Evolutionary conservation across 2,888 invertebrate species (phyloP).

Genomic region (Tholera decimalis): DNA sequence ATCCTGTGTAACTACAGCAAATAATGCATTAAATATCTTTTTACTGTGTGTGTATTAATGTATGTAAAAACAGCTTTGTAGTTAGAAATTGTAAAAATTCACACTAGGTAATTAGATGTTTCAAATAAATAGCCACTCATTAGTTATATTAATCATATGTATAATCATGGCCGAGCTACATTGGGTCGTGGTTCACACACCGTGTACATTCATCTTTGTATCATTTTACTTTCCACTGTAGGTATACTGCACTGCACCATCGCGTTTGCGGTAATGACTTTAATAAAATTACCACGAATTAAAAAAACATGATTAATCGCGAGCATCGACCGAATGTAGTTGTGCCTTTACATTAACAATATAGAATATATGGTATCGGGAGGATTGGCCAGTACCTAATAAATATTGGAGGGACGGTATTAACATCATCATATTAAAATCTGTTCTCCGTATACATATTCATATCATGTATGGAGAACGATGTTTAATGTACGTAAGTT

Average conservation of each 20-base stretch:
- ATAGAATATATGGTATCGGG: constrained; percentile 60
- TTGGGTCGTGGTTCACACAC: constrained; percentile 51
- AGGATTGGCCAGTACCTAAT: constrained; percentile 70
- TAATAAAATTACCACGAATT: constrained; percentile 22
- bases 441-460: constrained; percentile 57
- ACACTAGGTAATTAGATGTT: constrained; percentile 77
- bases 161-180: constrained; percentile 53
- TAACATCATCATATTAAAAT: constrained; percentile 55
- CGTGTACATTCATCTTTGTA: constrained; percentile 39
- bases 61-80: constrained; percentile 83
- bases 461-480: constrained; percentile 63
- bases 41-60: constrained; percentile 79
- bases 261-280: constrained; percentile 33
- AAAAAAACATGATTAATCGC: constrained; percentile 27
- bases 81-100: constrained; percentile 82
- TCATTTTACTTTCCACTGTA: constrained; percentile 42
- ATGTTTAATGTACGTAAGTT: constrained; percentile 61
- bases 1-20: constrained; percentile 67
- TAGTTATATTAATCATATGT: constrained; percentile 63
- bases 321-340: constrained; percentile 55
- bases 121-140: constrained; percentile 70
- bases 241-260: constrained; percentile 50
- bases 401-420: constrained; percentile 43
- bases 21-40: constrained; percentile 70
- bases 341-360: constrained; percentile 42